Evolutionary conservation across 1,140 invertebrate species (phyloP), one percentile per base, ranked within the genome.

Genomic region (Marisa cornuarietis): DNA sequence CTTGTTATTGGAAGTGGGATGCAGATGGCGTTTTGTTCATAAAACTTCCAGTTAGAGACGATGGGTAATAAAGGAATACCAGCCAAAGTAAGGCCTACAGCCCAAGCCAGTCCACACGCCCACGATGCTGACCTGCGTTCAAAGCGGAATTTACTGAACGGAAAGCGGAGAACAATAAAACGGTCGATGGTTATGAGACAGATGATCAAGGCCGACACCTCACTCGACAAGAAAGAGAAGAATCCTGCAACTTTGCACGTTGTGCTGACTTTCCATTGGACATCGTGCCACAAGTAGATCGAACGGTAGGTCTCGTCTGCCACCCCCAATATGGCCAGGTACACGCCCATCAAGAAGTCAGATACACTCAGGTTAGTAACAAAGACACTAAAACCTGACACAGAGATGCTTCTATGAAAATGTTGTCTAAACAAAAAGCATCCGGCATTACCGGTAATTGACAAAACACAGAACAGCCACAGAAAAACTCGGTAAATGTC

Each of bases 281-380:
- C 68, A 16, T 84, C 85, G 71, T 84, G 69, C 42, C 69, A 76
- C 22, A 83, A 76, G 69, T 88, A 88, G 5, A 31, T 72, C 24
- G 84, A 86, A 8, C 85, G 78, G 76, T 84, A 88, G 24, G 66
- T 26, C 16, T 80, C 71, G 72, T 88, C 87, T 4, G 86, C 85
- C 6, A 73, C 65, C 31, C 85, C 87, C 22, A 88, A 86, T 16
- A 88, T 85, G n/a, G 84, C 77, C 61, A 88, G 58, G 62, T 88
- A 88, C 2, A 88, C 69, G 16, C 87, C 87, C 87, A 88, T 88
- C 18, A 86, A 7, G n/a, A 87, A 78, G 68, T 88, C 87, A 31
- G 86, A 83, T 11, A 83, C 42, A 52, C 81, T 80, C 16, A 88
- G 74, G 80, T 85, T 85, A 9, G 83, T 74, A 49, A 86, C 77